Conservation (phyloP, 1,140 invertebrate genomes). For the Drosophila saltans region DNA sequence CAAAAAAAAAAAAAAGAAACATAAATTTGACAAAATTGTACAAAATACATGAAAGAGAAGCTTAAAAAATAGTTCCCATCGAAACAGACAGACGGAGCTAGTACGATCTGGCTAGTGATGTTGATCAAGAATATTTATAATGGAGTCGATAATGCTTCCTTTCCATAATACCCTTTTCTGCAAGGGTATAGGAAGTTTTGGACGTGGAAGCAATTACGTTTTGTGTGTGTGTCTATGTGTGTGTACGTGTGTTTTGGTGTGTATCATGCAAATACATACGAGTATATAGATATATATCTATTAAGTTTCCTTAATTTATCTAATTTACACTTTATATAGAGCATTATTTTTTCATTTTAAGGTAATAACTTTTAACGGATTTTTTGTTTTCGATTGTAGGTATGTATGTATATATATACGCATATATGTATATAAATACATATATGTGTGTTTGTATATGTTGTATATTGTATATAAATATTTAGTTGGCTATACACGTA, state of each 20-base stretch:
- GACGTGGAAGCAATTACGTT: slow-evolving; percentile 32
- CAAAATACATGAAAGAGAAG: not conserved
- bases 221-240: slow-evolving; percentile 19
- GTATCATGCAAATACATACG: slow-evolving; percentile 17
- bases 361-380: slow-evolving; percentile 21
- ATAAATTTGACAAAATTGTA: not conserved
- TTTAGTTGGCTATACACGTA: slow-evolving; percentile 59
- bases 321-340: slow-evolving; percentile 51
- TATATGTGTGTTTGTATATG: slow-evolving; percentile 32
- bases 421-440: slow-evolving; percentile 26
- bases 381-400: slow-evolving; percentile 28
- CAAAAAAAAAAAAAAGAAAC: not conserved
- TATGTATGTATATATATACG: slow-evolving; percentile 34
- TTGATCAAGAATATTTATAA: not conserved
- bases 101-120: not conserved
- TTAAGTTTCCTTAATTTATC: slow-evolving; percentile 48
- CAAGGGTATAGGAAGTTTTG: slow-evolving; percentile 14
- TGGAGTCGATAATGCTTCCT: not conserved
- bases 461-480: slow-evolving; percentile 38
- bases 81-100: not conserved
- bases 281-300: slow-evolving; percentile 30
- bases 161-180: not conserved
- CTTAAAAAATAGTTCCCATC: not conserved
- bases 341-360: slow-evolving; percentile 21
- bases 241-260: slow-evolving; percentile 1